Conservation (phyloP, 2,888 invertebrate genomes). For the Acronicta leporina region DNA sequence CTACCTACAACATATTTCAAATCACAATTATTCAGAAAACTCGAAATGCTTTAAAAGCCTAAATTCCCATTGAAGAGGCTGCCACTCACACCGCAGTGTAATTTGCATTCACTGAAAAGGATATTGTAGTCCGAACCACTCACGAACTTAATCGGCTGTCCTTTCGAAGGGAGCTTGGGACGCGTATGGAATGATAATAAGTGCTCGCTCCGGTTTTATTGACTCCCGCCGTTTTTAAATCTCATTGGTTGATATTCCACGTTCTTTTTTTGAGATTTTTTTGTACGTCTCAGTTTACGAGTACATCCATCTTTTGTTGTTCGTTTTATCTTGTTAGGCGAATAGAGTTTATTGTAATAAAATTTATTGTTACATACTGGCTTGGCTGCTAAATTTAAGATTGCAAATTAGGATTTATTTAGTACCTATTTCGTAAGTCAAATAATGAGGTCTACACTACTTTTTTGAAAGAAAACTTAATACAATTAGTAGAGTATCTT, state of each 20-base stretch:
- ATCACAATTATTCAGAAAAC: slow-evolving; percentile 31
- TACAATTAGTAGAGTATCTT: too few relatives aligned
- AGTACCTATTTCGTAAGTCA: too few relatives aligned
- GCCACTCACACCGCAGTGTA: slow-evolving; percentile 52
- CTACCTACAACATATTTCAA: slow-evolving; percentile 16
- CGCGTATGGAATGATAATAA: slow-evolving; percentile 55
- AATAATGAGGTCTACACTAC: too few relatives aligned
- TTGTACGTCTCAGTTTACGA: slow-evolving; percentile 29
- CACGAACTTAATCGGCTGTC: slow-evolving; percentile 65
- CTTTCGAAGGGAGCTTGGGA: slow-evolving; percentile 29
- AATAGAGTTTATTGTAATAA: slow-evolving; percentile 23
- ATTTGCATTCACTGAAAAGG: slow-evolving; percentile 61
- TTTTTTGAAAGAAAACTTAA: too few relatives aligned
- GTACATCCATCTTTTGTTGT: slow-evolving; percentile 25
- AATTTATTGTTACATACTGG: slow-evolving; percentile 18
- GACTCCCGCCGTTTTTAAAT: slow-evolving; percentile 72
- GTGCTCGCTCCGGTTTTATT: slow-evolving; percentile 66
- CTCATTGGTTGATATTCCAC: slow-evolving; percentile 61
- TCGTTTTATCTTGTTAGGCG: slow-evolving; percentile 34
- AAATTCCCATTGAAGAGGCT: slow-evolving; percentile 35
- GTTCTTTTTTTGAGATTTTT: slow-evolving; percentile 40
- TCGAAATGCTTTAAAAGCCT: slow-evolving; percentile 37
- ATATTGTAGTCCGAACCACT: slow-evolving; percentile 64
- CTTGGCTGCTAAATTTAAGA: slow-evolving; percentile 7
- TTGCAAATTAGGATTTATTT: too few relatives aligned